A percentile compares a stretch with the other conserved stretches of the same genome.
Conservation (phyloP, 2,113 vertebrate genomes). For the Tiliqua scincoides region DNA sequence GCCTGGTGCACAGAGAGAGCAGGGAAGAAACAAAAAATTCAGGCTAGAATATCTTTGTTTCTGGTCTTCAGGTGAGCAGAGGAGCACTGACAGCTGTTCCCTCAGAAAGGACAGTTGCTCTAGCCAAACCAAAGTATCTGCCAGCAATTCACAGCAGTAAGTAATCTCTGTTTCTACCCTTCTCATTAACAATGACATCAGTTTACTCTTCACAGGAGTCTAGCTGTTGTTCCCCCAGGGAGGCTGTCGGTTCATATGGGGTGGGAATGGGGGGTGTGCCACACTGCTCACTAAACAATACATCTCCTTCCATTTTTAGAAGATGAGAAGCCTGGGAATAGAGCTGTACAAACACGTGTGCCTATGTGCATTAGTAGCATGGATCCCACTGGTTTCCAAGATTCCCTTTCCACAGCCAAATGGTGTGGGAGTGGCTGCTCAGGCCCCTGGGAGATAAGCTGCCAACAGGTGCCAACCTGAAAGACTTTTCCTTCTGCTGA, state of each 20-base stretch:
- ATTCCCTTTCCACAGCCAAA: background rate
- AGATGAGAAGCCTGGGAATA: background rate
- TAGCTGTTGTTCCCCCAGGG: background rate
- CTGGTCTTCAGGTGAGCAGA: slow-evolving; percentile 10
- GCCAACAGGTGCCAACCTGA: background rate
- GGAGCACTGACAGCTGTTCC: slow-evolving; percentile 7
- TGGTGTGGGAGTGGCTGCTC: background rate
- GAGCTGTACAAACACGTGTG: slow-evolving; percentile 17
- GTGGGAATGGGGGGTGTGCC: background rate
- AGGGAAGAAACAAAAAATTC: too few relatives aligned
- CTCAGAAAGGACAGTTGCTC: background rate
- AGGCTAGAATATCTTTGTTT: background rate
- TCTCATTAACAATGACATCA: background rate
- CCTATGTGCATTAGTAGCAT: background rate
- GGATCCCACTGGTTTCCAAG: background rate
- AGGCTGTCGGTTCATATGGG: background rate
- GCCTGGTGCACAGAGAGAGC: too few relatives aligned
- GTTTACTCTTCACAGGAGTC: background rate
- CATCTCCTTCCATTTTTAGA: background rate
- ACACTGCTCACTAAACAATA: background rate
- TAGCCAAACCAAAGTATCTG: background rate
- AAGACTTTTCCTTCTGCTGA: background rate
- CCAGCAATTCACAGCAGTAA: background rate
- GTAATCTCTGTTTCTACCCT: background rate
- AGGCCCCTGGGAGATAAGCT: background rate